Percentiles rank a stretch among this genome's conserved stretches.
Evolutionary conservation across 2,113 vertebrate genomes (phyloP).

Genomic region (Cricetomys ansorgei): DNA sequence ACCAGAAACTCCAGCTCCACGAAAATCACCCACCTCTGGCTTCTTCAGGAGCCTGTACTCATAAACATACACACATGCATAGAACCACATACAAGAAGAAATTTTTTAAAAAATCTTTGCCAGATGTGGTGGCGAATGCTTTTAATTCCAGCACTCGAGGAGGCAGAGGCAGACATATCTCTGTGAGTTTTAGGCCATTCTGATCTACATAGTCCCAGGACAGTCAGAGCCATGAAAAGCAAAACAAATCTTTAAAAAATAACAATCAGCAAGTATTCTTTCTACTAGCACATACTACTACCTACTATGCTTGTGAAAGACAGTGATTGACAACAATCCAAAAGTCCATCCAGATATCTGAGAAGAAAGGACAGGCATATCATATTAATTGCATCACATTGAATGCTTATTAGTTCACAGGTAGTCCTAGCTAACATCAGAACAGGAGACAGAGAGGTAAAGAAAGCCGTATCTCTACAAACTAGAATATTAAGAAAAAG

Average conservation of each 20-base stretch:
- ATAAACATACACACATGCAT: neutral
- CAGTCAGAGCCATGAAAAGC: neutral
- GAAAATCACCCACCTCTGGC: neutral
- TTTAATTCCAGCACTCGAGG: neutral
- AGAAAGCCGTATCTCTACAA: neutral
- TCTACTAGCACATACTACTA: neutral
- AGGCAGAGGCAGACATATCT: neutral
- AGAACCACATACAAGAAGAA: neutral
- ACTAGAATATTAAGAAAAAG: neutral
- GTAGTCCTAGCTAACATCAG: neutral
- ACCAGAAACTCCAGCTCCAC: neutral
- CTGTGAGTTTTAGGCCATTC: neutral
- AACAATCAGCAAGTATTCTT: neutral
- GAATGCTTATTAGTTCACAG: neutral
- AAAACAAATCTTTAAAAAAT: neutral
- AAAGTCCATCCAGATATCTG: conserved; percentile 2
- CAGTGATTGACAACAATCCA: neutral
- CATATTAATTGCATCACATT: neutral
- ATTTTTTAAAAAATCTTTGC: neutral
- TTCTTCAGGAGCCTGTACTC: neutral
- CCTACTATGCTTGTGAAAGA: neutral
- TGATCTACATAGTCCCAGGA: neutral
- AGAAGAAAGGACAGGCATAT: neutral
- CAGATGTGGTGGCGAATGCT: neutral
- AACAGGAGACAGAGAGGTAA: too few relatives aligned